Evolutionary conservation across 2,888 invertebrate species (phyloP).

Genomic region (Plusia festucae): DNA sequence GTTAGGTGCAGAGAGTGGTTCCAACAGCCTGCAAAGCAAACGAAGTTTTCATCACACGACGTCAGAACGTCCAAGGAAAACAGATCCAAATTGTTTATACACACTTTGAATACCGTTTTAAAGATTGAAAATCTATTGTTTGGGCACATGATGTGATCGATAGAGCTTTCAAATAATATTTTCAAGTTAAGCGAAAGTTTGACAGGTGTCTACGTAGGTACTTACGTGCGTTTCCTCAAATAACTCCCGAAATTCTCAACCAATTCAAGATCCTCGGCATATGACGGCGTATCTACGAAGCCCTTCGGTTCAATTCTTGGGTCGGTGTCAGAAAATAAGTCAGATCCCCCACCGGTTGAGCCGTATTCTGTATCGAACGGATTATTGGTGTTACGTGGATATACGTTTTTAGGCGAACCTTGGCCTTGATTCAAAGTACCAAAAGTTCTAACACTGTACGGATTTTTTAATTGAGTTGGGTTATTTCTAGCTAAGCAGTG

Average conservation of each 20-base stretch:
- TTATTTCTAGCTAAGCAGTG: not conserved
- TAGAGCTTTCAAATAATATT: too few species aligned
- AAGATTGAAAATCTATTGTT: not conserved
- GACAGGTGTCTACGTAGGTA: too few species aligned
- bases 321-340: not conserved
- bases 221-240: slow-evolving; percentile 34
- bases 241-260: slow-evolving; percentile 36
- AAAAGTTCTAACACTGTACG: not conserved
- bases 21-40: slow-evolving; percentile 16
- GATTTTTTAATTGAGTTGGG: not conserved
- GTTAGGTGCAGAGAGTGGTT: not conserved
- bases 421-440: not conserved
- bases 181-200: not conserved
- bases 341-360: not conserved
- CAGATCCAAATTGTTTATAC: not conserved
- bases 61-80: not conserved
- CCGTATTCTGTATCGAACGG: slow-evolving; percentile 12
- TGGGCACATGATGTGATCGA: too few species aligned
- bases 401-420: not conserved
- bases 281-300: slow-evolving; percentile 3
- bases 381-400: not conserved
- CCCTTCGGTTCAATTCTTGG: not conserved
- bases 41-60: not conserved
- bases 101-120: not conserved
- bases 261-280: slow-evolving; percentile 25